Conservation (phyloP, 2,888 invertebrate genomes). For the Lasioglossum zephyrum region DNA sequence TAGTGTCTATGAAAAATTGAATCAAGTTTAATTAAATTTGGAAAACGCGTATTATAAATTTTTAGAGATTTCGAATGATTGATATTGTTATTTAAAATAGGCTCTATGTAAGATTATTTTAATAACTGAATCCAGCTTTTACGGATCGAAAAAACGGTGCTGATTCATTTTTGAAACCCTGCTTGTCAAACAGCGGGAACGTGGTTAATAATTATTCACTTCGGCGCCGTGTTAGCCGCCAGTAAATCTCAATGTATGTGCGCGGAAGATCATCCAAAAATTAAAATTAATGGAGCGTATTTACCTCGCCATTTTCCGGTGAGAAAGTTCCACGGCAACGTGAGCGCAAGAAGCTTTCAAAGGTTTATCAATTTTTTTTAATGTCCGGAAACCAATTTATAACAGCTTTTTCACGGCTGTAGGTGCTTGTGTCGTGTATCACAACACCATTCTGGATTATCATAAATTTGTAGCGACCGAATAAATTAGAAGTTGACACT, state of each 20-base stretch:
- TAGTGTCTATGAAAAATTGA: not conserved
- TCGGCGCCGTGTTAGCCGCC: not conserved
- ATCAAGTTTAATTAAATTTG: not conserved
- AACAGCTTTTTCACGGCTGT: not conserved
- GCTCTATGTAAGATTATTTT: no score
- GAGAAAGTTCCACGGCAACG: constrained; percentile 25
- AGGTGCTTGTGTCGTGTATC: not conserved
- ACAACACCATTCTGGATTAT: not conserved
- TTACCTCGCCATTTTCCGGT: constrained; percentile 19
- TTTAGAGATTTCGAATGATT: not conserved
- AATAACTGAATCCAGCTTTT: not conserved
- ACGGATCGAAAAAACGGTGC: not conserved
- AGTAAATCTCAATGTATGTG: constrained; percentile 49
- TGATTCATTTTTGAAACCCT: not conserved
- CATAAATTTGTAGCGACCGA: constrained; percentile 15
- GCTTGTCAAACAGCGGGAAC: constrained; percentile 9
- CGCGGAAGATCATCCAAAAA: constrained; percentile 49
- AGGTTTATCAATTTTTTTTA: constrained; percentile 46
- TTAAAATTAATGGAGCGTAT: constrained; percentile 50
- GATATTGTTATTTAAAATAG: not conserved
- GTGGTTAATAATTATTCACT: constrained; percentile 39
- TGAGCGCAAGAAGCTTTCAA: constrained; percentile 35
- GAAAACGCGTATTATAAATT: not conserved
- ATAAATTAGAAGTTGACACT: constrained; percentile 20
- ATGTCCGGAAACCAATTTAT: constrained; percentile 14